Evolutionary conservation across 2,888 invertebrate genomes (phyloP), one percentile per base, ranked within the genome.

Genomic region (Emmelina monodactyla): DNA sequence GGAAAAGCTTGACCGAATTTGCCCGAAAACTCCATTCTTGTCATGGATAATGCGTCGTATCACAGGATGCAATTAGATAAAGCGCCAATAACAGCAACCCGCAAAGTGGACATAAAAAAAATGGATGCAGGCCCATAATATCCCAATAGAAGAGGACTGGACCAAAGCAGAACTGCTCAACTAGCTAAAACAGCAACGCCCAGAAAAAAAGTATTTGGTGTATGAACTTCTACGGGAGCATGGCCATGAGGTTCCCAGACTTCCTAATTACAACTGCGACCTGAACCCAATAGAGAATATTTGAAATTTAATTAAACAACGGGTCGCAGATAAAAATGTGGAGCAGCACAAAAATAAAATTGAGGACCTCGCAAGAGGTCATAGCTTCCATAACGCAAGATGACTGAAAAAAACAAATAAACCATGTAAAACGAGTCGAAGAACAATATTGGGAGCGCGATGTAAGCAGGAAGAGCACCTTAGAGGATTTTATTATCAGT

Each of bases 251-350:
- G n/a, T n/a, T n/a, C 19, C 19, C 9, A 19, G 5, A 5, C 19
- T 55, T n/a, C 52, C 53, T 11, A 46, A 51, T 2, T 52, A 50
- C 30, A 46, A 54, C 31, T 45, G 46, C 28, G 50, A 55, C 34
- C 36, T 55, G 5, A 56, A 53, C 40, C 53, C 50, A 6, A 47
- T 55, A 9, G 50, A 55, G 36, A 35, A 49, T 6, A 42, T 56
- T 16, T 37, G 37, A 35, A 40, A 31, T 38, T 22, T 37, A 25
- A 28, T 44, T 28, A 45, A 39, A 37, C 28, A 33, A 32, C 11
- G 36, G 16, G 35, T 45, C 15, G 28, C 37, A 5, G 19, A 19
- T 9, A 37, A 34, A 34, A 32, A 28, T 13, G 34, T 28, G 0
- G 29, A 28, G n/a, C 38, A 34, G 15, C 15, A n/a, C 2, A 30